Evolutionary conservation across 1,140 invertebrate genomes (phyloP), one percentile per base, ranked within the genome.

Genomic region (Orius laevigatus): DNA sequence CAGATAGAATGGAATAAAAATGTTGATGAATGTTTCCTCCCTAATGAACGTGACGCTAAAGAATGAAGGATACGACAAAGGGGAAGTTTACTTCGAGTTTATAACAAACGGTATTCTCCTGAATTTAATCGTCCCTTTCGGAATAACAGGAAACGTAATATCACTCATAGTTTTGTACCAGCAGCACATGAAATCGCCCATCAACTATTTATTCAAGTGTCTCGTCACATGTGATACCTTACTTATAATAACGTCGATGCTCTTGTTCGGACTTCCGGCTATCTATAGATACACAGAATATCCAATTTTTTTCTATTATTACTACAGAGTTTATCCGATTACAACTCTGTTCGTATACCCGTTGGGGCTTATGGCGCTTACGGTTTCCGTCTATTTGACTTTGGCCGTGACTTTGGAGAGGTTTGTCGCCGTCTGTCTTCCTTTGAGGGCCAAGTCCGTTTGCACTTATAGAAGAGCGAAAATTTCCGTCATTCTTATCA

Each of bases 371-470:
- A 83, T 83, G 5, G 84, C 87, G 11, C 91, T 88, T 63, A 93
- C 90, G 34, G 87, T 87, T 20, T 91, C 88, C 12, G 87, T 94
- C 38, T 98, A 95, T 69, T 72, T 95, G 54, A 96, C 93, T 0
- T 75, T 97, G 40, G 87, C 87, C 1, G 93, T 97, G 35, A 96
- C 93, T 0, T 72, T 95, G 55, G 93, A 98, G 64, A 73, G 93
- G 39, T 97, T 91, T 67, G 84, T 97, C 35, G 93, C 92, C 1
- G 93, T 98, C 0, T 96, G 92, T 61, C 87, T 94, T 64, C 92
- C 91, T 0, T 68, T 96, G 6, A 74, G 76, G 52, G 89, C 90
- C 0, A 72, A 85, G 39, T 82, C 81, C 0, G 73, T 94, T 41
- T 96, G 91, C 64, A 96, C 90, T 0, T 90, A 90, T 57, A 79